Conservation (phyloP, 2,888 invertebrate genomes). For the Dynastes hyllus region DNA sequence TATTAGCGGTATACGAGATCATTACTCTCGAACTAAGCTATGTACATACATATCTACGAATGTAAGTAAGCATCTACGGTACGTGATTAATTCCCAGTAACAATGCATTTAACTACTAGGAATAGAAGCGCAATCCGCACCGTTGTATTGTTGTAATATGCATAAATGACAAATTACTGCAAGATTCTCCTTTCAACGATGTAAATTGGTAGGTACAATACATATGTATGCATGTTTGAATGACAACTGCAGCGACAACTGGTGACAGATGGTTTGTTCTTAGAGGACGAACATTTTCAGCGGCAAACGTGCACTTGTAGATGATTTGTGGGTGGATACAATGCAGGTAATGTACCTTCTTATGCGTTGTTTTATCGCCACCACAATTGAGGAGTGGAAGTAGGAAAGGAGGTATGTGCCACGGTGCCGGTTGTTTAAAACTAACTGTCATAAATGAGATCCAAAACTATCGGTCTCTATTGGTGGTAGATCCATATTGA, state of each 20-base stretch:
- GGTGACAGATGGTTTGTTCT: too few relatives aligned
- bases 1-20: conserved; percentile 18
- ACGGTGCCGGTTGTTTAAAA: too few relatives aligned
- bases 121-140: conserved; percentile 19
- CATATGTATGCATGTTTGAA: conserved; percentile 1
- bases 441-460: too few relatives aligned
- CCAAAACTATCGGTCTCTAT: too few relatives aligned
- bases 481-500: too few relatives aligned
- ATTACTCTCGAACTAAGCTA: conserved; percentile 16
- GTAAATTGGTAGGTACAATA: background rate
- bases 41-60: conserved; percentile 3
- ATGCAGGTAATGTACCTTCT: too few relatives aligned
- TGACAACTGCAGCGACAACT: background rate
- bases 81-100: conserved; percentile 24
- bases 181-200: background rate
- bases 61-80: conserved; percentile 4
- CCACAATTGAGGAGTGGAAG: too few relatives aligned
- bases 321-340: too few relatives aligned
- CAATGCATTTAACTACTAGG: conserved; percentile 18
- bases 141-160: conserved; percentile 2
- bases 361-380: too few relatives aligned
- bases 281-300: too few relatives aligned
- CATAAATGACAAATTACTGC: conserved; percentile 24
- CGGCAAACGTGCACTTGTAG: too few relatives aligned
- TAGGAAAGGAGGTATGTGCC: too few relatives aligned